These are phyloP conservation scores for Eudasyphora cyanicolor DNA, from an alignment of 2,888 invertebrate species.

Conservation along the genomic window DNA sequence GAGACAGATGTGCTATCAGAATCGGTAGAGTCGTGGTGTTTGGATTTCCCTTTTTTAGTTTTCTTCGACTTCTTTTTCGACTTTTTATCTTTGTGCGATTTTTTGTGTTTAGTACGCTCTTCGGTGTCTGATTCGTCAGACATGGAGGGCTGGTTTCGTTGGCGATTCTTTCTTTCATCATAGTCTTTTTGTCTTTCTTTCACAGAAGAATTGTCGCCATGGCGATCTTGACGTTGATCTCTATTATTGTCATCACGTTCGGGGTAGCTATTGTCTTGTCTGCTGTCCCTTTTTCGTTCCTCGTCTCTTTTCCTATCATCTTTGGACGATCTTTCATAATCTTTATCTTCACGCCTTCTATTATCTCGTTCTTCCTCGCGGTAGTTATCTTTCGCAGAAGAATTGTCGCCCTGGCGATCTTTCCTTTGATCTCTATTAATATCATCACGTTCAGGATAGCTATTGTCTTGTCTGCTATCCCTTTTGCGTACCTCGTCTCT, in stretches of 20 bases:
- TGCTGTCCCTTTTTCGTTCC: too few species aligned
- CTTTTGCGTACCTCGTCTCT: too few species aligned
- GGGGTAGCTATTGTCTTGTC: constrained; percentile 33
- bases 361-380: too few species aligned
- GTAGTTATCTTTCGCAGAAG: too few species aligned
- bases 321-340: too few species aligned
- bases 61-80: constrained; percentile 72
- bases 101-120: constrained; percentile 71
- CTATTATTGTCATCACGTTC: constrained; percentile 48
- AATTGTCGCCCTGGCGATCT: constrained; percentile 30
- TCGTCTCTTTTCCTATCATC: too few species aligned
- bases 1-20: constrained; percentile 27
- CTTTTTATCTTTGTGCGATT: constrained; percentile 69
- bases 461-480: too few species aligned
- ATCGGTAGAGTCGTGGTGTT: constrained; percentile 58
- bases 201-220: background rate
- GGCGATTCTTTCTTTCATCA: background rate
- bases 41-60: constrained; percentile 69
- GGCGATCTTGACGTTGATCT: constrained; percentile 25
- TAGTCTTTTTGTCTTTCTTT: constrained; percentile 37
- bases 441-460: too few species aligned
- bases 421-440: too few species aligned
- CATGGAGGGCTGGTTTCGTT: background rate
- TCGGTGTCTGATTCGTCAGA: constrained; percentile 69
- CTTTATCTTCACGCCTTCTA: too few species aligned